phyloP scores from a whole-genome alignment of 2,888 invertebrate species.

The Pollenia griseotomentosa region DNA sequence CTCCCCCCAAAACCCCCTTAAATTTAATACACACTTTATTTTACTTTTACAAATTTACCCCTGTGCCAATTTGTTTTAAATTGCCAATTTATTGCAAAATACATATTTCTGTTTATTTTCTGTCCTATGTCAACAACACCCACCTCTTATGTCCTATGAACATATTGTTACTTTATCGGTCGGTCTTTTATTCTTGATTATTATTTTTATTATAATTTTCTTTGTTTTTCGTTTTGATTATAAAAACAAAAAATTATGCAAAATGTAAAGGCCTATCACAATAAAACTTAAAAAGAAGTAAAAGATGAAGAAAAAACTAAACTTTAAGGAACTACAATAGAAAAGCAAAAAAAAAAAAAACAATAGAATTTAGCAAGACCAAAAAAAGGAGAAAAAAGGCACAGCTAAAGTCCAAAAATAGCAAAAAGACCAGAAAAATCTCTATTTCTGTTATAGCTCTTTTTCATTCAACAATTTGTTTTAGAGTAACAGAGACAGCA shows the following conservation, averaged over 20 bases:
- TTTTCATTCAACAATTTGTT: conserved; percentile 63
- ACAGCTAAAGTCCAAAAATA: conserved; percentile 72
- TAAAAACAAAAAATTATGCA: conserved; percentile 12
- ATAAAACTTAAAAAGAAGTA: conserved; percentile 43
- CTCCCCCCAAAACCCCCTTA: background rate
- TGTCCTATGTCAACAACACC: conserved; percentile 4
- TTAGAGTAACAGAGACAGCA: conserved; percentile 35
- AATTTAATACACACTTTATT: background rate
- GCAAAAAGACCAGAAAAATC: conserved; percentile 62
- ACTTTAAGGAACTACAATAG: conserved; percentile 44
- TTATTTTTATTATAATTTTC: conserved; percentile 46
- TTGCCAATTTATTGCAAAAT: conserved; percentile 53
- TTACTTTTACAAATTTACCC: conserved; percentile 6
- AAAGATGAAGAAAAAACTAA: conserved; percentile 6
- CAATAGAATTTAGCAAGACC: conserved; percentile 48
- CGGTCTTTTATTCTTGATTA: conserved; percentile 44
- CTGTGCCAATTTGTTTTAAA: conserved; percentile 41
- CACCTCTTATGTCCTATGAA: background rate
- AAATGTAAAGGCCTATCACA: conserved; percentile 46
- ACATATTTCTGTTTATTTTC: conserved; percentile 32
- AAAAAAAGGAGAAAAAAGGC: conserved; percentile 37
- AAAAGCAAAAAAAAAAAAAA: conserved; percentile 48
- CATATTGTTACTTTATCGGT: conserved; percentile 14
- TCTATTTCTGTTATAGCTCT: conserved; percentile 31
- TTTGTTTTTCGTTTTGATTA: conserved; percentile 21